Evolutionary conservation across 2,797 vertebrate genomes (phyloP).

Genomic region (Sebastes matsubarae): DNA sequence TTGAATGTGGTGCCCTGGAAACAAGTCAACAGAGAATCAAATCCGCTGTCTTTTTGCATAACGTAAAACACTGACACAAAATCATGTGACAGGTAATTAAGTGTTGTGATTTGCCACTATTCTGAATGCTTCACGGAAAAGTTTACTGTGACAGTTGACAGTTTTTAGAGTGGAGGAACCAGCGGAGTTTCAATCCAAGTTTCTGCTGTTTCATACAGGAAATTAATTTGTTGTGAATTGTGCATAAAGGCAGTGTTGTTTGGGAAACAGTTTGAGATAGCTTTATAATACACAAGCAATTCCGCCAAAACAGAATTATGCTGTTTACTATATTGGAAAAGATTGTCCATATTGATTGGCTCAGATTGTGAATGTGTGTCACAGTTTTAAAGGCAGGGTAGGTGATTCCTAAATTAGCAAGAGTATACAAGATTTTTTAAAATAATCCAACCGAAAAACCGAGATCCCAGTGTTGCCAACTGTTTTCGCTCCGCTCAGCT

Average conservation of each 20-base stretch:
- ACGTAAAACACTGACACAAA: slow-evolving; percentile 5
- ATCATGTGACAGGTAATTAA: slow-evolving; percentile 40
- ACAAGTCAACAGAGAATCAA: slow-evolving; percentile 25
- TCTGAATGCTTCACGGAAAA: not conserved
- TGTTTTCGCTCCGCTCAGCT: too few species aligned
- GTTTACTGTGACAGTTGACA: not conserved
- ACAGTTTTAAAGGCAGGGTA: not conserved
- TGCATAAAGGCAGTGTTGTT: not conserved
- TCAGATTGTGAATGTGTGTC: not conserved
- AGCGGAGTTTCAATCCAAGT: not conserved
- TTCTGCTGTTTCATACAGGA: not conserved
- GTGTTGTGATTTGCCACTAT: slow-evolving; percentile 3
- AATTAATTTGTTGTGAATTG: not conserved
- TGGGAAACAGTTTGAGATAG: not conserved
- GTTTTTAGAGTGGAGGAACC: not conserved
- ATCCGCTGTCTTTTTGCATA: not conserved
- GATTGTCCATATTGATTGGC: not conserved
- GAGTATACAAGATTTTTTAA: too few species aligned
- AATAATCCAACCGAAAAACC: too few species aligned
- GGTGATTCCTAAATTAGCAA: too few species aligned
- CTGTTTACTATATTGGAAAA: not conserved
- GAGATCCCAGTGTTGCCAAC: too few species aligned
- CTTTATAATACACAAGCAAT: not conserved
- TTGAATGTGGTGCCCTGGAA: slow-evolving; percentile 1
- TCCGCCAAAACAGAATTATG: not conserved